A percentile compares a stretch with the other conserved stretches of the same genome.
phyloP scores from a whole-genome alignment of 2,888 invertebrate species.

The Dryomyza anilis region DNA sequence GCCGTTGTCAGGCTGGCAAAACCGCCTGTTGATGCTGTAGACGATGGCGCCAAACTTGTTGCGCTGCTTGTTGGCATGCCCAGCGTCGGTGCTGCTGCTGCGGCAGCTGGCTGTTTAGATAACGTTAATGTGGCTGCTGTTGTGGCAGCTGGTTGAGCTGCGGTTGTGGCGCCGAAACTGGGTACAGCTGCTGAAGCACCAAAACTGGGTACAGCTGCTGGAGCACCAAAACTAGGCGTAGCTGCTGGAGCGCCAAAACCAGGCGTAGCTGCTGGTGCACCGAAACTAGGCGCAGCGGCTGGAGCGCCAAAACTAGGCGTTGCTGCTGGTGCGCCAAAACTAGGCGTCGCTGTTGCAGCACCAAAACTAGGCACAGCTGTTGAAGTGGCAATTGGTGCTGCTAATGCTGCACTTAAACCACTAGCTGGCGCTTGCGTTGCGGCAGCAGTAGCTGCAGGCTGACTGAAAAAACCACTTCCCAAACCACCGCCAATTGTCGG shows the following conservation, averaged over 20 bases:
- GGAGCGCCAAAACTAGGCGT: not conserved
- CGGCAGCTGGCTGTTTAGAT: slow-evolving; percentile 2
- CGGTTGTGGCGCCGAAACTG: slow-evolving; percentile 31
- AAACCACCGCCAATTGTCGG: not conserved
- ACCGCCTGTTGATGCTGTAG: no score
- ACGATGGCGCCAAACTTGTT: no score
- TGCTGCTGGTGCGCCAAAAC: not conserved
- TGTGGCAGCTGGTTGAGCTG: slow-evolving; percentile 31
- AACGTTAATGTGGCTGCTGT: slow-evolving; percentile 28
- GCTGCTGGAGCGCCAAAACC: slow-evolving; percentile 27
- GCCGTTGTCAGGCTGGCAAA: slow-evolving; percentile 48
- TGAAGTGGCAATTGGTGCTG: slow-evolving; percentile 2
- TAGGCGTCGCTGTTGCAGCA: slow-evolving; percentile 5
- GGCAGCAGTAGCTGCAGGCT: not conserved
- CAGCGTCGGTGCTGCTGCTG: slow-evolving; percentile 13
- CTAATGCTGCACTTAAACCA: slow-evolving; percentile 2
- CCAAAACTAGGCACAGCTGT: not conserved
- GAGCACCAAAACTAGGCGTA: slow-evolving; percentile 33
- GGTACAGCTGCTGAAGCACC: slow-evolving; percentile 27
- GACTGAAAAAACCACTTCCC: slow-evolving; percentile 16
- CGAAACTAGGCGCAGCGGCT: not conserved
- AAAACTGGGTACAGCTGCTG: slow-evolving; percentile 25
- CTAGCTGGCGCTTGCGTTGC: not conserved
- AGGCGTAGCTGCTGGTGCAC: slow-evolving; percentile 20
- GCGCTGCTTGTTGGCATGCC: slow-evolving; percentile 28